phyloP scores from a whole-genome alignment of 2,113 vertebrate species.

The Elachura formosa region DNA sequence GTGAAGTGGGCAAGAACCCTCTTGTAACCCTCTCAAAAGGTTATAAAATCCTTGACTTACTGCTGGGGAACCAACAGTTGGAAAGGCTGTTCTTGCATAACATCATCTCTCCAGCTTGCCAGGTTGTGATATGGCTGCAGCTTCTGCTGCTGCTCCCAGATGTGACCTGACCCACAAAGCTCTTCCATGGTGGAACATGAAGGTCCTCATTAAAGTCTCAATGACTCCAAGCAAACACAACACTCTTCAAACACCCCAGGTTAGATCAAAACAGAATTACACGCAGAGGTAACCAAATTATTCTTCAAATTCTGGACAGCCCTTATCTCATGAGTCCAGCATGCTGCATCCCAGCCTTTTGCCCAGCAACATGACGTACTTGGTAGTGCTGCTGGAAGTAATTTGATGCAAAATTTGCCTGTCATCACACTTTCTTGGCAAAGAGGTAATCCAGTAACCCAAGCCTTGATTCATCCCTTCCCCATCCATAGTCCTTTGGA shows the following conservation, averaged over 20 bases:
- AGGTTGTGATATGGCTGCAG: neutral
- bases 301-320: neutral
- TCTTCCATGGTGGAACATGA: fast-evolving
- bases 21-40: neutral
- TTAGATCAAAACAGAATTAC: neutral
- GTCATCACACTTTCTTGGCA: neutral
- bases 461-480: neutral
- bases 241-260: neutral
- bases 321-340: neutral
- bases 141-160: neutral
- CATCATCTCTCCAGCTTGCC: neutral
- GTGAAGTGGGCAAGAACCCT: neutral
- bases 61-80: neutral
- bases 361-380: neutral
- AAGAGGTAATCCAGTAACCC: neutral
- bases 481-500: neutral
- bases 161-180: neutral
- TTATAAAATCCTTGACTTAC: neutral
- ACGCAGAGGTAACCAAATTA: neutral
- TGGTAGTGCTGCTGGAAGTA: neutral
- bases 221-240: neutral
- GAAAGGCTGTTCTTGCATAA: neutral
- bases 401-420: neutral
- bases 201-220: neutral
- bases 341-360: neutral